Base-by-base conservation (phyloP, 2,888 invertebrate genomes). In the Gymnocheta viridis region DNA sequence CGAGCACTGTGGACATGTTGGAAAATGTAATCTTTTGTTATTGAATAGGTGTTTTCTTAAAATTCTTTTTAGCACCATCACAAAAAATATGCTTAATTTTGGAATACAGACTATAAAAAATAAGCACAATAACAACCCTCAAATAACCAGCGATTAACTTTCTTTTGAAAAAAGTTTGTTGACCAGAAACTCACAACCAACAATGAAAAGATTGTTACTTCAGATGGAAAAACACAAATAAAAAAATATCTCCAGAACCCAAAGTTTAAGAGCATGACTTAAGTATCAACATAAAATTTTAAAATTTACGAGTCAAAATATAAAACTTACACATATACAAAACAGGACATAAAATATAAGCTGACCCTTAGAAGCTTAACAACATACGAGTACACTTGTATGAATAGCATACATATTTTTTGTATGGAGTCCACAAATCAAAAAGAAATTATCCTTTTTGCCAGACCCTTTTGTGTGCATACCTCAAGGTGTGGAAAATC, bases 381-480 rank as follows among this genome's bases (percentile, higher is more conserved):
- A 17, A 41, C 38, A 27, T 67, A 54, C 3, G 19, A 54, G 27
- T n/a, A 17, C 12, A 17, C 14, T 51, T 35, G n/a, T 38, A 4
- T 4, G 19, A 47, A 24, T 51, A 32, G 3, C 14, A 41, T n/a
- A 32, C n/a, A n/a, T n/a, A n/a, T n/a, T n/a, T n/a, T 64, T 56
- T 70, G 67, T 27, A n/a, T 47, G 49, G n/a, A 60, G 69, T 60
- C 70, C 80, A 86, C 85, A 86, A 88, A 87, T 87, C 89, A 89
- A 87, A 89, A 88, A 87, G 87, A 87, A 87, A 88, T 90, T 89
- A 87, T 87, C 87, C 86, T 49, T 82, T 81, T 73, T 70, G n/a
- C 41, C 64, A 67, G 58, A 74, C 62, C 69, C 56, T 84, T 81
- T 81, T 80, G 70, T 83, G 60, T 27, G 19, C 24, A 69, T 41